Evolutionary conservation across 2,797 vertebrate genomes (phyloP).

Genomic region (Dendrocincla tyrannina): DNA sequence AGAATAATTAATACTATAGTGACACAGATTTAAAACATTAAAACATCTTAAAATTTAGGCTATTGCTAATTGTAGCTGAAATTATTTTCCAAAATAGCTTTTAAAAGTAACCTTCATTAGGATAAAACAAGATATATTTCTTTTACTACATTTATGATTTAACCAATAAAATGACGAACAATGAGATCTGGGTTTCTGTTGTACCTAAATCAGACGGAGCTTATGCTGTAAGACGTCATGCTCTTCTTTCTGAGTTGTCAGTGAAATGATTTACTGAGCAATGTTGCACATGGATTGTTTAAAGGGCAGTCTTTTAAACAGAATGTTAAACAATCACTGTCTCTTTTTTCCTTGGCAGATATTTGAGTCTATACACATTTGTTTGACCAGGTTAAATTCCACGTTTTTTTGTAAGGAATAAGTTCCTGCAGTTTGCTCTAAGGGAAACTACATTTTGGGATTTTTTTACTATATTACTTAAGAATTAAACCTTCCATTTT

Average conservation of each 20-base stretch:
- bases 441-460: background rate
- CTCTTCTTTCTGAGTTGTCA: background rate
- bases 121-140: background rate
- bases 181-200: background rate
- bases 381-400: background rate
- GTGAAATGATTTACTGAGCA: background rate
- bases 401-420: background rate
- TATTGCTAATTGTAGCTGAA: background rate
- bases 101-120: background rate
- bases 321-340: background rate
- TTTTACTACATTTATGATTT: background rate
- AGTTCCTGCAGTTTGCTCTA: background rate
- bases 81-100: background rate
- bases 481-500: background rate
- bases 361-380: background rate
- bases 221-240: background rate
- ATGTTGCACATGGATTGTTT: background rate
- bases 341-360: background rate
- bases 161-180: background rate
- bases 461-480: background rate
- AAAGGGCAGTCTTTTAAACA: background rate
- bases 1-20: background rate
- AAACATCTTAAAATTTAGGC: background rate
- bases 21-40: background rate
- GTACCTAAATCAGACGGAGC: background rate